Evolutionary conservation across 2,113 vertebrate species (phyloP).

Genomic region (Lagopus leucura): DNA sequence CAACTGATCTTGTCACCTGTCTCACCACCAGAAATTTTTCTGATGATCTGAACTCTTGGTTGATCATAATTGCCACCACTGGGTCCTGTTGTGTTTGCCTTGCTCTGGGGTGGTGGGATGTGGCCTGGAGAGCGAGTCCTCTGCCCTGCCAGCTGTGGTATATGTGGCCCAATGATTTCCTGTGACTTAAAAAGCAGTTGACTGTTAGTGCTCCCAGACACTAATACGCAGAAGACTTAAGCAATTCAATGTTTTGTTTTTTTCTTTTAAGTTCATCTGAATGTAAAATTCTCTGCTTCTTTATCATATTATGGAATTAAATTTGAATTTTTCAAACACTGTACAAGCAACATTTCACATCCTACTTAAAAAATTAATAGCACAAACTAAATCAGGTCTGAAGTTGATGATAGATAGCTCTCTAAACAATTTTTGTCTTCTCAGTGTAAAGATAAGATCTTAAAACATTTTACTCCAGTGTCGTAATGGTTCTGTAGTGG

Average conservation of each 20-base stretch:
- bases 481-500: neutral
- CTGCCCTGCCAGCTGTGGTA: neutral
- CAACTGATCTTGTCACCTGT: neutral
- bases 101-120: accelerated
- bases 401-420: neutral
- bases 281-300: neutral
- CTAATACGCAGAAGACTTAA: neutral
- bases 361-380: neutral
- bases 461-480: neutral
- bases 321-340: neutral
- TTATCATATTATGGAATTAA: neutral
- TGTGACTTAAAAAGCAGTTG: neutral
- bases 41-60: neutral
- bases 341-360: neutral
- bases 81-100: neutral
- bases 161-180: neutral
- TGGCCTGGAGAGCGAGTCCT: neutral
- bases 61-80: neutral
- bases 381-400: accelerated
- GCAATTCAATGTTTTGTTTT: neutral
- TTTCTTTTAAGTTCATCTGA: accelerated
- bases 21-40: neutral
- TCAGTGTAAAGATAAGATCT: neutral
- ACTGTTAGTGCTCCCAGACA: neutral
- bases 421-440: neutral